A percentile compares a stretch with the other conserved stretches of the same genome.
Conservation (phyloP, 2,888 invertebrate genomes). For the Taphrorychus bicolor region DNA sequence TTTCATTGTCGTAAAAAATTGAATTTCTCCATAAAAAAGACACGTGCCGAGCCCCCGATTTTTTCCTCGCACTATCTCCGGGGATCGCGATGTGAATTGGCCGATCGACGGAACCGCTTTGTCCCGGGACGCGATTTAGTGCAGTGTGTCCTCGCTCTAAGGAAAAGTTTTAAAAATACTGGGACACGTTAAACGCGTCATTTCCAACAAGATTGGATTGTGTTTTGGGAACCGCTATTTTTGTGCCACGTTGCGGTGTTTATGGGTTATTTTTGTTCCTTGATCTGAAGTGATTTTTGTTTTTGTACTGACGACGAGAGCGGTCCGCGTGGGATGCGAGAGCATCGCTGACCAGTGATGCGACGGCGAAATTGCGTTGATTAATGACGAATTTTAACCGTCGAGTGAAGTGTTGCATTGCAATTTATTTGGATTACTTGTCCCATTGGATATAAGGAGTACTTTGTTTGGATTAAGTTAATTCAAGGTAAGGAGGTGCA, state of each 20-base stretch:
- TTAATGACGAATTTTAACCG: neutral
- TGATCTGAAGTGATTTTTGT: constrained; percentile 20
- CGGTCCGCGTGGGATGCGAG: constrained; percentile 17
- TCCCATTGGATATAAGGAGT: neutral
- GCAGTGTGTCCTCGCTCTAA: neutral
- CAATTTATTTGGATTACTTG: constrained; percentile 4
- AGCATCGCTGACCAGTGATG: constrained; percentile 18
- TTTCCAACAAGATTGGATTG: constrained; percentile 33
- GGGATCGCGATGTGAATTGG: neutral
- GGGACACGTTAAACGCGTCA: constrained; percentile 33
- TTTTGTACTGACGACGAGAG: constrained; percentile 19
- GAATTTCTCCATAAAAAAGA: constrained; percentile 12
- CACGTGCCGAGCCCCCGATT: neutral
- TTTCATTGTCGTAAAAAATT: constrained; percentile 33
- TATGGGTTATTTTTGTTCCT: constrained; percentile 34
- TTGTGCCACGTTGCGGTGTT: constrained; percentile 36
- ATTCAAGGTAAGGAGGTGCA: neutral
- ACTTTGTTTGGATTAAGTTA: constrained; percentile 2
- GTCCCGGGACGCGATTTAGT: neutral
- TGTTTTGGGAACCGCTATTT: constrained; percentile 39
- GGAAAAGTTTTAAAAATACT: constrained; percentile 36
- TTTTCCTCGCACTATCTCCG: neutral
- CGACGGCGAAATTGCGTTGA: neutral
- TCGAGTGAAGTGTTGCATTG: constrained; percentile 1
- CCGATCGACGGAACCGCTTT: neutral